These are phyloP conservation scores for Mesoclemmys tuberculata DNA, from an alignment of 2,113 vertebrate species.

Conservation along the genomic window DNA sequence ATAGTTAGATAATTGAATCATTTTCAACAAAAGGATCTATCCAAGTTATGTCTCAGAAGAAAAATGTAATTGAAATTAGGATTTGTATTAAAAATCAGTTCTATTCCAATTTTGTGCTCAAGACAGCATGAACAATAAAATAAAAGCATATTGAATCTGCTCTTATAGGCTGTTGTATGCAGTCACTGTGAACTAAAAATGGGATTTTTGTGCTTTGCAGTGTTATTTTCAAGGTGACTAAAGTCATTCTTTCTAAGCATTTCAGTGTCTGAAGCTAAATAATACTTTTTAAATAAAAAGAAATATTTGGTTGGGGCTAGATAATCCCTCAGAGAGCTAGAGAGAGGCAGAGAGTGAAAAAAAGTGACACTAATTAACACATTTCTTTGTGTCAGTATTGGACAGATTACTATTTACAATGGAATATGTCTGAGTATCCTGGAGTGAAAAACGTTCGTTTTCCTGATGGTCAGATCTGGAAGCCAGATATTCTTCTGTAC, in stretches of 20 bases:
- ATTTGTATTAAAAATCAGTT: constrained; percentile 13
- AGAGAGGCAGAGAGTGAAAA: not conserved
- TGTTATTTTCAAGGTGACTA: not conserved
- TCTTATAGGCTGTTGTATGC: not conserved
- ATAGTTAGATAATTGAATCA: not conserved
- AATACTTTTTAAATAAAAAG: constrained; percentile 27
- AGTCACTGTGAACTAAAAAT: constrained; percentile 12
- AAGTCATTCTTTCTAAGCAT: constrained; percentile 20
- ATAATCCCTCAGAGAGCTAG: not conserved
- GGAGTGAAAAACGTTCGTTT: constrained; percentile 91
- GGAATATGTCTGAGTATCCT: constrained; percentile 89
- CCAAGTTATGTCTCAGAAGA: not conserved
- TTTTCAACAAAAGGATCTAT: not conserved
- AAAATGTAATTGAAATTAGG: constrained; percentile 5
- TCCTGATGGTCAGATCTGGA: constrained; percentile 92
- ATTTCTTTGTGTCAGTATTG: constrained; percentile 83
- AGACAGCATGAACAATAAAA: constrained; percentile 6
- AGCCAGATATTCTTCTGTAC: constrained; percentile 96
- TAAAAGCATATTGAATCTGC: not conserved
- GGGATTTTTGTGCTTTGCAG: not conserved
- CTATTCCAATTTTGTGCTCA: constrained; percentile 4
- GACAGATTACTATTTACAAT: constrained; percentile 90
- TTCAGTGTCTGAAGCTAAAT: constrained; percentile 19
- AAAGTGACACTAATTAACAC: constrained; percentile 52
- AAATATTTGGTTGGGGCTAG: constrained; percentile 1